Conservation (phyloP, 2,113 vertebrate species). For the Menura novaehollandiae region DNA sequence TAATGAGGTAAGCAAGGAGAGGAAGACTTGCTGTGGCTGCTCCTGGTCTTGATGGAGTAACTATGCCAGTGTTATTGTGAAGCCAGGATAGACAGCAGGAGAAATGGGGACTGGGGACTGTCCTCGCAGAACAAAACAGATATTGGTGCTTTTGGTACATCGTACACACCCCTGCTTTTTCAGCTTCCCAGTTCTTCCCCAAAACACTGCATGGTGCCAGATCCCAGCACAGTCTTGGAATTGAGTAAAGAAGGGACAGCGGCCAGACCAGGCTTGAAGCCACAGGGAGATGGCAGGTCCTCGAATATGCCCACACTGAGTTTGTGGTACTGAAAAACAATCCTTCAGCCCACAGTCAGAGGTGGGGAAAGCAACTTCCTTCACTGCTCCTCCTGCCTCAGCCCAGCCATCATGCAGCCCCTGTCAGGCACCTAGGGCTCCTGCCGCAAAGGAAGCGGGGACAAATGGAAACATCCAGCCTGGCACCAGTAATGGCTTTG, state of each 20-base stretch:
- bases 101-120: not conserved
- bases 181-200: not conserved
- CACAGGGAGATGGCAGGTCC: not conserved
- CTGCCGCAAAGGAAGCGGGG: not conserved
- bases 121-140: not conserved
- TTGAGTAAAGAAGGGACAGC: not conserved
- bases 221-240: not conserved
- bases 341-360: not conserved
- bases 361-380: not conserved
- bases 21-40: not conserved
- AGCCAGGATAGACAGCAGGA: not conserved
- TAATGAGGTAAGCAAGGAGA: not conserved
- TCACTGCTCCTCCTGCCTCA: not conserved
- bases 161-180: not conserved
- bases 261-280: not conserved
- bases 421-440: not conserved
- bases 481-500: not conserved
- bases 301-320: not conserved
- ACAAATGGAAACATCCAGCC: conserved; percentile 46
- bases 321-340: not conserved
- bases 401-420: not conserved
- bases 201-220: not conserved
- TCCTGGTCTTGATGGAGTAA: not conserved
- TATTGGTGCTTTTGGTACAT: not conserved
- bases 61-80: not conserved